phyloP scores from a whole-genome alignment of 2,888 invertebrate genomes.

The Parnassius apollo region DNA sequence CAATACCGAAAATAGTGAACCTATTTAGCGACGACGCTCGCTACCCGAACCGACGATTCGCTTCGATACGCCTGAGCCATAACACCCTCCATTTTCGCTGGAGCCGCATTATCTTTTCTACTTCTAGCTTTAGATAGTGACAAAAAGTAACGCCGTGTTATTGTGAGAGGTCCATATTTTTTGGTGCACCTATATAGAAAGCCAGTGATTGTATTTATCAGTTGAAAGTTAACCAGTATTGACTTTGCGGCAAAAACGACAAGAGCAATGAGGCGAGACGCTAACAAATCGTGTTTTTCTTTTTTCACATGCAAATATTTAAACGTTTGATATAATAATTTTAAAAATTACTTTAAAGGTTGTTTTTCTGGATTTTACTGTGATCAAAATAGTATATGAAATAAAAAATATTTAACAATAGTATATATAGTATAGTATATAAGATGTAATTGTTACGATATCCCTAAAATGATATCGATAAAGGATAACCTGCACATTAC shows the following conservation, averaged over 20 bases:
- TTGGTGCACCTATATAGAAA: slow-evolving; percentile 53
- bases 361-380: too few relatives aligned
- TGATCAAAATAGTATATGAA: too few relatives aligned
- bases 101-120: slow-evolving; percentile 55
- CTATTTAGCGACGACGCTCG: slow-evolving; percentile 74
- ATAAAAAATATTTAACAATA: too few relatives aligned
- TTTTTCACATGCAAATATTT: slow-evolving; percentile 57
- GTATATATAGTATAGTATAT: too few relatives aligned
- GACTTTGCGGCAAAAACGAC: slow-evolving; percentile 63
- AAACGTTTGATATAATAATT: slow-evolving; percentile 35
- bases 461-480: too few relatives aligned
- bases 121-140: slow-evolving; percentile 37
- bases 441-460: too few relatives aligned
- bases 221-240: slow-evolving; percentile 63
- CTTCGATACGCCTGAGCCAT: slow-evolving; percentile 55
- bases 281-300: slow-evolving; percentile 56
- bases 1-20: slow-evolving; percentile 74
- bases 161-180: slow-evolving; percentile 51
- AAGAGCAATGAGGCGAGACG: slow-evolving; percentile 66
- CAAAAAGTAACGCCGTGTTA: slow-evolving; percentile 44
- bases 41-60: slow-evolving; percentile 65
- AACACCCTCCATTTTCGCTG: slow-evolving; percentile 47
- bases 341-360: too few relatives aligned
- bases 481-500: too few relatives aligned
- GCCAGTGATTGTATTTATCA: slow-evolving; percentile 64